Evolutionary conservation across 2,797 vertebrate genomes (phyloP).

Genomic region (Kryptolebias ocellatus): DNA sequence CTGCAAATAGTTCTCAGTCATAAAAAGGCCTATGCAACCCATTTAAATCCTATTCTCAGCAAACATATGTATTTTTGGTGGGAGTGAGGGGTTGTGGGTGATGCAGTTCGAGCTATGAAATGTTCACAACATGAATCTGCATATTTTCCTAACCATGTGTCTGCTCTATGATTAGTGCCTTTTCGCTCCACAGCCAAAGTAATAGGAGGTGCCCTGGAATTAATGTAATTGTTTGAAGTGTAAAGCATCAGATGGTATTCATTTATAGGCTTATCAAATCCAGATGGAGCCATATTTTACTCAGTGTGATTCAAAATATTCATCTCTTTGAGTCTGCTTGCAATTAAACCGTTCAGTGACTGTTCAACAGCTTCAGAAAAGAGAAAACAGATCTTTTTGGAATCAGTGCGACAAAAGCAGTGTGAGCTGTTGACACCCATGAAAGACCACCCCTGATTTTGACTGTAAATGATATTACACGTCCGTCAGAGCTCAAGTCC

Average conservation of each 20-base stretch:
- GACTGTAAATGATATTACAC: conserved; percentile 69
- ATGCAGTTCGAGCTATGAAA: neutral
- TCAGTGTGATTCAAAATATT: conserved; percentile 71
- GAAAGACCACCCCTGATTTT: conserved; percentile 74
- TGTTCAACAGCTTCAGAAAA: conserved; percentile 71
- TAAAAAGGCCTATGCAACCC: neutral
- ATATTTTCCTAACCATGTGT: conserved; percentile 47
- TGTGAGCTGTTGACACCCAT: conserved; percentile 68
- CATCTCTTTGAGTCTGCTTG: conserved; percentile 69
- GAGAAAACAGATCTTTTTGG: conserved; percentile 60
- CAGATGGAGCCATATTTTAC: conserved; percentile 79
- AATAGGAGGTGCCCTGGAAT: conserved; percentile 58
- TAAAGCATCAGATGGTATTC: conserved; percentile 72
- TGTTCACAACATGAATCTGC: conserved; percentile 39
- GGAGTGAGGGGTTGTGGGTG: conserved; percentile 1
- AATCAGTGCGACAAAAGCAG: conserved; percentile 68
- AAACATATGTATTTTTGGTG: neutral
- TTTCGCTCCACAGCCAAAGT: conserved; percentile 38
- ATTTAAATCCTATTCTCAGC: conserved; percentile 34
- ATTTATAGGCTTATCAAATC: conserved; percentile 69
- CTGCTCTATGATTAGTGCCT: conserved; percentile 46
- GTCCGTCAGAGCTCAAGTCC: conserved; percentile 61
- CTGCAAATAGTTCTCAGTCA: conserved; percentile 22
- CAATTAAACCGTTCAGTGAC: conserved; percentile 75
- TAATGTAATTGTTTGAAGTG: conserved; percentile 75